Evolutionary conservation across 2,888 invertebrate genomes (phyloP).

Genomic region (Amorpha juglandis): DNA sequence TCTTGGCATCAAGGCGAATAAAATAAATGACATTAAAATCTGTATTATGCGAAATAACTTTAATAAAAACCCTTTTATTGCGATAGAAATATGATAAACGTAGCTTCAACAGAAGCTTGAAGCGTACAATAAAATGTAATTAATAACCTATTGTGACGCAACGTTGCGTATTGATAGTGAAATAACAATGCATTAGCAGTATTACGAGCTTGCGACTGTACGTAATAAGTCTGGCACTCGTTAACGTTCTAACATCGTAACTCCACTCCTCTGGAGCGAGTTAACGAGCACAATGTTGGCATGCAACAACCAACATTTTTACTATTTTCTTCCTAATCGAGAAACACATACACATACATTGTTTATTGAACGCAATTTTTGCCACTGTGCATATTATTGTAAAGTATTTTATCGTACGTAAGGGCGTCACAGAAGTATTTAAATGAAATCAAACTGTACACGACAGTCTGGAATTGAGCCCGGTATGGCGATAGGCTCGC

Average conservation of each 20-base stretch:
- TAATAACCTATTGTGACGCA: constrained; percentile 8
- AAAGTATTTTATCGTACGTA: not conserved
- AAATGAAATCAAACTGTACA: too few species aligned
- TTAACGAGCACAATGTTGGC: constrained; percentile 52
- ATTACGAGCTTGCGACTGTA: constrained; percentile 47
- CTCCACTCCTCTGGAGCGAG: constrained; percentile 41
- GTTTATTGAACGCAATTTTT: constrained; percentile 13
- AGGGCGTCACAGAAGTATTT: too few species aligned
- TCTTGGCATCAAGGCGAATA: too few species aligned
- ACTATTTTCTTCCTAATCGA: constrained; percentile 18
- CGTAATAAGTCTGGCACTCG: constrained; percentile 62
- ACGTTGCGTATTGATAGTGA: constrained; percentile 43
- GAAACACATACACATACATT: not conserved
- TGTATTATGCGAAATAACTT: too few species aligned
- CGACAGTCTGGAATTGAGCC: too few species aligned
- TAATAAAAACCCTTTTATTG: too few species aligned
- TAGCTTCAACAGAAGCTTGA: too few species aligned
- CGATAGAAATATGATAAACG: too few species aligned
- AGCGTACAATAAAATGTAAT: not conserved
- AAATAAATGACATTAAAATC: too few species aligned
- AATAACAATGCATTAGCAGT: constrained; percentile 60
- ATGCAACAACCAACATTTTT: constrained; percentile 23
- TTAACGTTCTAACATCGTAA: constrained; percentile 61
- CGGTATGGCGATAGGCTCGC: too few species aligned
- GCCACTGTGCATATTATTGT: not conserved